Evolutionary conservation across 1,140 invertebrate genomes (phyloP), one percentile per base, ranked within the genome.

Genomic region (Pseudachorutes palmiensis): DNA sequence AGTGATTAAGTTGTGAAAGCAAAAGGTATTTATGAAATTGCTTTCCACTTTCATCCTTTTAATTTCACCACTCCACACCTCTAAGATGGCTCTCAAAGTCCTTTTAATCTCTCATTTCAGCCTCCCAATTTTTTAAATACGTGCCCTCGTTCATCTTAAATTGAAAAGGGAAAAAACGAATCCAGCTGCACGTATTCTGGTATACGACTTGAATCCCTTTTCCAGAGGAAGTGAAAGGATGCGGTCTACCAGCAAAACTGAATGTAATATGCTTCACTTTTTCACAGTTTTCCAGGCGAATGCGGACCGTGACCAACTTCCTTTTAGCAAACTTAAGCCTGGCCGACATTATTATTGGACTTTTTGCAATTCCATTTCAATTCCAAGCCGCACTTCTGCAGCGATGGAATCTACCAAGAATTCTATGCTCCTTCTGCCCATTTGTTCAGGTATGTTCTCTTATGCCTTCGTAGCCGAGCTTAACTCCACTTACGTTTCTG

Each of bases 301-400:
- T 73, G 72, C 19, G 72, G 32, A 73, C 72, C 2, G 72, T 73
- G n/a, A 73, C 72, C 16, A 73, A 73, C 57, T 66, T 73, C 62
- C 67, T 88, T 78, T 91, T 91, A 58, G 85, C 87, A 1, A 90
- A 90, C 78, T 78, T 90, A 68, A 88, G 88, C 2, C 76, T 89
- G 65, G 87, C 87, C 16, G 88, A 90, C 75, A 87, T 90, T 68
- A 84, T 89, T 64, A 89, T 90, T 76, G 88, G 86, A 66, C 77
- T 89, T 41, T 89, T 90, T 74, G 83, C 85, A 51, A 87, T 89
- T 77, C 88, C 88, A 58, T 92, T 92, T 80, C 77, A 91, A 84
- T 92, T 91, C 76, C 89, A 91, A 81, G 88, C 89, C 1, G 89
- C 89, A 1, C 75, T 91, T 19, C 79, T 90, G 1, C 89, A 91